A percentile compares a stretch with the other conserved stretches of the same genome.
phyloP scores from a whole-genome alignment of 2,888 invertebrate species.

The Ophioninae sp. region DNA sequence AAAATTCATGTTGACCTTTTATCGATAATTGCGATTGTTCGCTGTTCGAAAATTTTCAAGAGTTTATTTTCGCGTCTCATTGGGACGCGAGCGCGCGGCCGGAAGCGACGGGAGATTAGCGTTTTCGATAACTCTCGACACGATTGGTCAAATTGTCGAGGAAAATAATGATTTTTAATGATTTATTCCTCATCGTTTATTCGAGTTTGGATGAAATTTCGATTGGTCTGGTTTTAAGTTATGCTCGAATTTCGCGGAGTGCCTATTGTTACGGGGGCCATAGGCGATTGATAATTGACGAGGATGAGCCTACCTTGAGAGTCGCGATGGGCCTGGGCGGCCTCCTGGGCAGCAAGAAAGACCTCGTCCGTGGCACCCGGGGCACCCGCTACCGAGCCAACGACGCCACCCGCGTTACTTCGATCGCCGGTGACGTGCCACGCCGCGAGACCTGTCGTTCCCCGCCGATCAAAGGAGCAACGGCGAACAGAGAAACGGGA shows the following conservation, averaged over 20 bases:
- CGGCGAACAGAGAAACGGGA: slow-evolving; percentile 23
- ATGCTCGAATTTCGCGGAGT: slow-evolving; percentile 64
- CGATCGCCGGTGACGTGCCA: slow-evolving; percentile 92
- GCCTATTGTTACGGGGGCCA: slow-evolving; percentile 78
- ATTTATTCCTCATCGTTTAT: not conserved
- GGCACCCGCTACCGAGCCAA: slow-evolving; percentile 76
- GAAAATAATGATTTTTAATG: not conserved
- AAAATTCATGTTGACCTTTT: not conserved
- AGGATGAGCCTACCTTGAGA: slow-evolving; percentile 92
- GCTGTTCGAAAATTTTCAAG: not conserved
- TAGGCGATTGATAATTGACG: slow-evolving; percentile 76
- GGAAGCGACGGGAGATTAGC: not conserved
- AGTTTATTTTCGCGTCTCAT: not conserved
- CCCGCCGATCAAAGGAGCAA: not conserved
- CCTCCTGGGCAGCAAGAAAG: slow-evolving; percentile 91
- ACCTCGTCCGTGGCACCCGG: slow-evolving; percentile 87
- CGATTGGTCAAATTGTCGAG: not conserved
- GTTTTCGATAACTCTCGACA: not conserved
- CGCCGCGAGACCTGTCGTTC: slow-evolving; percentile 87
- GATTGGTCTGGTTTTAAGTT: no score
- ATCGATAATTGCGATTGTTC: not conserved
- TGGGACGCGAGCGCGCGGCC: not conserved
- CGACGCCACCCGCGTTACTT: slow-evolving; percentile 84
- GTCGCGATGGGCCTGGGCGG: slow-evolving; percentile 90
- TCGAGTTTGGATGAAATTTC: not conserved